Evolutionary conservation across 2,113 vertebrate species (phyloP).

Genomic region (Phrynosoma platyrhinos): DNA sequence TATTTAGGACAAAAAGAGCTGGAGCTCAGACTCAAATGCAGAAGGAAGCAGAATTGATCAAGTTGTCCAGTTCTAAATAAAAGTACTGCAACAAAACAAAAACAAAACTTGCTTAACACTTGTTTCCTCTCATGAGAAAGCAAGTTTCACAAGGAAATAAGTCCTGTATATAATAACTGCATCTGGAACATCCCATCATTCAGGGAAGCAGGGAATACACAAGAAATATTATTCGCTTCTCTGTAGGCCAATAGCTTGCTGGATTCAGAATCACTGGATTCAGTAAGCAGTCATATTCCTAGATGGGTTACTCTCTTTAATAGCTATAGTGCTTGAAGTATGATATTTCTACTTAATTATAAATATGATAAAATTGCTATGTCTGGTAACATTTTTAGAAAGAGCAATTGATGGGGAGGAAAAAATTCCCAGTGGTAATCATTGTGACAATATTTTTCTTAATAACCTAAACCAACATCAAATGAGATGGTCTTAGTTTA

Average conservation of each 20-base stretch:
- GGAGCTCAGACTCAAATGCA: neutral
- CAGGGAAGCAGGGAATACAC: neutral
- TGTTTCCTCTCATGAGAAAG: neutral
- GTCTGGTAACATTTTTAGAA: conserved; percentile 17
- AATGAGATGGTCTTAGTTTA: neutral
- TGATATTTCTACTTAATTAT: conserved; percentile 29
- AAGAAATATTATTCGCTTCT: neutral
- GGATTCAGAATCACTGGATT: neutral
- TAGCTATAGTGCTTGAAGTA: neutral
- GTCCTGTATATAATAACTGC: neutral
- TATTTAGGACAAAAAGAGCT: too few species aligned
- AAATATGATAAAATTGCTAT: conserved; percentile 14
- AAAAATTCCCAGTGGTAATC: neutral
- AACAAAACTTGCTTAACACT: neutral
- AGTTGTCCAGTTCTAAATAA: neutral
- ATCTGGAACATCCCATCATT: neutral
- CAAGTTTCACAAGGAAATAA: neutral
- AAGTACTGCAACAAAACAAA: neutral
- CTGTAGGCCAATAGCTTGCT: neutral
- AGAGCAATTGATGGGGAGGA: neutral
- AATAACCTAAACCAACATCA: conserved; percentile 26
- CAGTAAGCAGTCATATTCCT: neutral
- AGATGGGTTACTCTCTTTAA: neutral
- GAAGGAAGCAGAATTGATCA: neutral
- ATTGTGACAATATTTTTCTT: neutral